These are phyloP conservation scores for Scylla paramamosain DNA, from an alignment of 1,140 invertebrate genomes.

Conservation along the genomic window DNA sequence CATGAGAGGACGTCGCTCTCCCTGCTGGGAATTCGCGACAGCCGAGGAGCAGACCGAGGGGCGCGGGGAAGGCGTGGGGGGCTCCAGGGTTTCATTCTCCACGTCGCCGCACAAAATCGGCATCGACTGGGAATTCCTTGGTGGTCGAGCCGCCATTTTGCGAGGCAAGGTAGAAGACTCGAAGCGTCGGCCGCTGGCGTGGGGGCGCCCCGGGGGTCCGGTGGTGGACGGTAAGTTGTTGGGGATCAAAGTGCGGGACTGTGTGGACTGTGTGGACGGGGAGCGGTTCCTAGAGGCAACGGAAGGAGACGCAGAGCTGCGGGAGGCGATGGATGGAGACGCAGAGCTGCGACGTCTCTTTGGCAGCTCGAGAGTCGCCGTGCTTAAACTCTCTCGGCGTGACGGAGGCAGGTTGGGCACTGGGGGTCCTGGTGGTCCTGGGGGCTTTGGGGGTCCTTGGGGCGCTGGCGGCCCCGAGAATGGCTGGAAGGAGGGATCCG, in stretches of 20 bases:
- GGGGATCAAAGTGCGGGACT: not conserved
- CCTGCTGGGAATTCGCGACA: conserved; percentile 13
- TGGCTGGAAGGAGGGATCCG: conserved; percentile 5
- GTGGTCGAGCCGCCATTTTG: not conserved
- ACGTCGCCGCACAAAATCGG: conserved; percentile 31
- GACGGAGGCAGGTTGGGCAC: conserved; percentile 48
- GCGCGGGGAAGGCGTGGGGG: conserved; percentile 33
- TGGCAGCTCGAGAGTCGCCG: conserved; percentile 16
- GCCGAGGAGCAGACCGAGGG: conserved; percentile 61
- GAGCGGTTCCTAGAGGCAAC: not conserved
- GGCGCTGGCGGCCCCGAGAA: conserved; percentile 13
- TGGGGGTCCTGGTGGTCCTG: conserved; percentile 43
- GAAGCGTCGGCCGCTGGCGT: not conserved
- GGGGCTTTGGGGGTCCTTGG: conserved; percentile 11
- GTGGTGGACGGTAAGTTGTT: not conserved
- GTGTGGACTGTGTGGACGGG: not conserved
- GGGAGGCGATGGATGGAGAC: not conserved
- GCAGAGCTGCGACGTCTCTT: not conserved
- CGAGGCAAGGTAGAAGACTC: conserved; percentile 58
- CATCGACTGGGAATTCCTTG: conserved; percentile 60
- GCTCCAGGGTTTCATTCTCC: not conserved
- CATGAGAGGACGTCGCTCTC: conserved; percentile 57
- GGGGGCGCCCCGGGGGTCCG: not conserved
- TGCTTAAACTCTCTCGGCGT: not conserved
- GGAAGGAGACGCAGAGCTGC: not conserved